These are phyloP conservation scores for Engraulis encrasicolus DNA, from an alignment of 2,113 vertebrate genomes.

Conservation along the genomic window DNA sequence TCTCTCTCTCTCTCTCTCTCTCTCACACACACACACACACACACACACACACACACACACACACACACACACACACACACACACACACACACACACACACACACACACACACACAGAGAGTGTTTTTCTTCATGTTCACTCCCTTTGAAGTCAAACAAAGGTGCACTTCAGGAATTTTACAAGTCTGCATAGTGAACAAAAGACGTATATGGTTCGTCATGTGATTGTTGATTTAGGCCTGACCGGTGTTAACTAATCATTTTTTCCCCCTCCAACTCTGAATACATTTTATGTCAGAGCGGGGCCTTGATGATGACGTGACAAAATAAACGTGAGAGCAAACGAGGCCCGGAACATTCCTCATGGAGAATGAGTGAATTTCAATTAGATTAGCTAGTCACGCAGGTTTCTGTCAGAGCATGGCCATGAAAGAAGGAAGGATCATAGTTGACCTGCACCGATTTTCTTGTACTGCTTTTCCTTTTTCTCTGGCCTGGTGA, in stretches of 20 bases:
- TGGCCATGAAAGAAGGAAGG: neutral
- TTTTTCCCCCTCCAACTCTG: neutral
- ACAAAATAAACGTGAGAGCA: neutral
- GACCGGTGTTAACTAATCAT: neutral
- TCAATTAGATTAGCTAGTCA: neutral
- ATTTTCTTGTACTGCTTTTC: neutral
- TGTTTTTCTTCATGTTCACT: neutral
- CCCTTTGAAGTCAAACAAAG: neutral
- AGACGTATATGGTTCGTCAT: neutral
- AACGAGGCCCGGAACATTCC: neutral
- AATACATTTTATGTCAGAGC: neutral
- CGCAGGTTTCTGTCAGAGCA: neutral
- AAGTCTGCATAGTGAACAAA: neutral
- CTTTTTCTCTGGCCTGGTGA: neutral
- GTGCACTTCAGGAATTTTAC: neutral
- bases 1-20: no score
- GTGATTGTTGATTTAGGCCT: neutral
- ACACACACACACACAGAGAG: neutral
- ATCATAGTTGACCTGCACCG: neutral
- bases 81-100: conserved; percentile 10
- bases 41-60: no score
- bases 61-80: neutral
- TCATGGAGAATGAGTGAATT: conserved; percentile 1
- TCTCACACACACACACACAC: no score
- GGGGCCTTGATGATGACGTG: neutral